A percentile compares a stretch with the other conserved stretches of the same genome.
phyloP scores from a whole-genome alignment of 1,140 invertebrate genomes.

The Neodiprion virginianus region DNA sequence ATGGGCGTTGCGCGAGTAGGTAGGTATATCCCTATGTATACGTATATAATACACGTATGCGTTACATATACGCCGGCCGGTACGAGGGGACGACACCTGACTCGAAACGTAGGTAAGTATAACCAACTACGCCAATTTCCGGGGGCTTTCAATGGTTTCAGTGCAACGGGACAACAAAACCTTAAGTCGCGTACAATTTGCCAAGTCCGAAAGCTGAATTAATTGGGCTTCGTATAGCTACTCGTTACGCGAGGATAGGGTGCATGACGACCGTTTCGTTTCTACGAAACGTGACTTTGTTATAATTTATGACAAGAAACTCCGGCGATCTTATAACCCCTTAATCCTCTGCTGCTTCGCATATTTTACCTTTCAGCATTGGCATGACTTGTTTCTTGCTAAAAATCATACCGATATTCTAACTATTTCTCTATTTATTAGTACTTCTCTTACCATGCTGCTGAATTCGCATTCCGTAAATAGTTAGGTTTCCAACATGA shows the following conservation, averaged over 20 bases:
- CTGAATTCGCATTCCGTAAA: no score
- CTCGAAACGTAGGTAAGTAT: neutral
- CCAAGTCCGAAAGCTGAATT: slow-evolving; percentile 5
- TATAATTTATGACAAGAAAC: neutral
- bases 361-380: no score
- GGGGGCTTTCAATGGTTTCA: neutral
- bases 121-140: neutral
- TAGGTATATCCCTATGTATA: no score
- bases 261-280: neutral
- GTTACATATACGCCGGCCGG: neutral
- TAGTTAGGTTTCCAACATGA: no score
- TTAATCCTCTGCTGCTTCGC: no score
- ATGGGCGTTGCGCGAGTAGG: neutral
- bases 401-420: no score
- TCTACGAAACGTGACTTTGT: neutral
- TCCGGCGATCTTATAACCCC: no score
- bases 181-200: neutral
- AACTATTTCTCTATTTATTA: no score
- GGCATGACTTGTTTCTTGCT: no score
- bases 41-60: no score
- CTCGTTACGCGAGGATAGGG: neutral
- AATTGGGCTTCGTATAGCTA: neutral
- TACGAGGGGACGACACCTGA: neutral
- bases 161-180: neutral
- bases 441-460: no score